Evolutionary conservation across 2,888 invertebrate species (phyloP).

Genomic region (Chymomyza fuscimana): DNA sequence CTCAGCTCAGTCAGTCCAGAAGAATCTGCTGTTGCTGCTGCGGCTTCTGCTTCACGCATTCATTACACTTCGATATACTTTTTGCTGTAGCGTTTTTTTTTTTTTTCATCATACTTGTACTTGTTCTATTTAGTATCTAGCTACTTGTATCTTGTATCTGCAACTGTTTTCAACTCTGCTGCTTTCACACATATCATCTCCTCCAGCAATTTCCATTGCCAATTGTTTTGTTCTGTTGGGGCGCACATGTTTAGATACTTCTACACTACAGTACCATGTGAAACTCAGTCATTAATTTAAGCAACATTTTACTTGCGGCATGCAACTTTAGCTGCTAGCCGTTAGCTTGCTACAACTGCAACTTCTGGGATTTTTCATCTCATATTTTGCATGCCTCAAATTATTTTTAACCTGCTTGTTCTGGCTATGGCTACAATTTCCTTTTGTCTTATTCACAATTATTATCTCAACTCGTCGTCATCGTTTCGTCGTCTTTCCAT

Average conservation of each 20-base stretch:
- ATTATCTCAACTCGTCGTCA: constrained; percentile 60
- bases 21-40: neutral
- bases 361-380: constrained; percentile 40
- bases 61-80: neutral
- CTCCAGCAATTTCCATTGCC: constrained; percentile 42
- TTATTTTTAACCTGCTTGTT: constrained; percentile 15
- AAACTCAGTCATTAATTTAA: constrained; percentile 70
- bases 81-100: neutral
- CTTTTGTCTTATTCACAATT: constrained; percentile 68
- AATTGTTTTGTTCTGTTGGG: constrained; percentile 51
- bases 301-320: constrained; percentile 48
- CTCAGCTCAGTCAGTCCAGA: neutral
- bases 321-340: neutral
- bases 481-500: neutral
- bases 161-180: neutral
- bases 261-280: constrained; percentile 40
- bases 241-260: neutral
- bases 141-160: constrained; percentile 7
- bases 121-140: constrained; percentile 10
- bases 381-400: constrained; percentile 62
- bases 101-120: neutral
- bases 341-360: neutral
- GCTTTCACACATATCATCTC: constrained; percentile 1
- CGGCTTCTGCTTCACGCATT: neutral
- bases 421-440: constrained; percentile 42